phyloP scores from a whole-genome alignment of 1,140 invertebrate species.

The Cephus cinctus region DNA sequence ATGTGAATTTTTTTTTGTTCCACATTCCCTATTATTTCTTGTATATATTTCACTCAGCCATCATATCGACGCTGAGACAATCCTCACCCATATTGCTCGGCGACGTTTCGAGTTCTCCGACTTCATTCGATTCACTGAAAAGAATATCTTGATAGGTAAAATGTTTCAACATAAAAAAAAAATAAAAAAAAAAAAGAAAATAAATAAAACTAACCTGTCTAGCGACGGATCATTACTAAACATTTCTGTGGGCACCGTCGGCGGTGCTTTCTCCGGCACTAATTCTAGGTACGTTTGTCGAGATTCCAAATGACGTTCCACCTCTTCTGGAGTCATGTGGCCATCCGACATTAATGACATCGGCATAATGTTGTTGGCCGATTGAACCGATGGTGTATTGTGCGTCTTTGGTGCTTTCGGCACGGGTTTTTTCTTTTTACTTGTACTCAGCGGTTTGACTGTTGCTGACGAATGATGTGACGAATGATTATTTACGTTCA shows the following conservation, averaged over 20 bases:
- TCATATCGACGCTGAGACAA: conserved; percentile 65
- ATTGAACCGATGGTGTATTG: conserved; percentile 42
- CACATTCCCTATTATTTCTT: too few relatives aligned
- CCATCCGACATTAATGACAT: conserved; percentile 66
- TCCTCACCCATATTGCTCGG: conserved; percentile 71
- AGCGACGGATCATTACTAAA: conserved; percentile 88
- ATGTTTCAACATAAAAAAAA: too few relatives aligned
- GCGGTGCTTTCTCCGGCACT: conserved; percentile 79
- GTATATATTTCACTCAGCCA: conserved; percentile 51
- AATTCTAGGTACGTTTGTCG: conserved; percentile 79
- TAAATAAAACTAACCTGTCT: conserved; percentile 63
- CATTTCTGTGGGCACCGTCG: conserved; percentile 88
- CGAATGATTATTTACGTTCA: conserved; percentile 45
- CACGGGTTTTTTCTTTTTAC: conserved; percentile 55
- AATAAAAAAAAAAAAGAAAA: too few relatives aligned
- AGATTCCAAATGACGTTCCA: conserved; percentile 85
- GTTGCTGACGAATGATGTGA: conserved; percentile 42
- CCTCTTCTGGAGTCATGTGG: conserved; percentile 88
- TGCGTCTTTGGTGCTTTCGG: conserved; percentile 46
- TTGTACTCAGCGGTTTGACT: conserved; percentile 48
- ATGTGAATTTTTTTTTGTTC: conserved; percentile 19
- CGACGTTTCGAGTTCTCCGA: conserved; percentile 74
- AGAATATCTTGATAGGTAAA: too few relatives aligned
- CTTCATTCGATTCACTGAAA: conserved; percentile 77
- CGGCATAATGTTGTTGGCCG: conserved; percentile 39